These are phyloP conservation scores for Anneissia japonica DNA, from an alignment of 35 echinoderm and acorn worm genomes.

Conservation along the genomic window DNA sequence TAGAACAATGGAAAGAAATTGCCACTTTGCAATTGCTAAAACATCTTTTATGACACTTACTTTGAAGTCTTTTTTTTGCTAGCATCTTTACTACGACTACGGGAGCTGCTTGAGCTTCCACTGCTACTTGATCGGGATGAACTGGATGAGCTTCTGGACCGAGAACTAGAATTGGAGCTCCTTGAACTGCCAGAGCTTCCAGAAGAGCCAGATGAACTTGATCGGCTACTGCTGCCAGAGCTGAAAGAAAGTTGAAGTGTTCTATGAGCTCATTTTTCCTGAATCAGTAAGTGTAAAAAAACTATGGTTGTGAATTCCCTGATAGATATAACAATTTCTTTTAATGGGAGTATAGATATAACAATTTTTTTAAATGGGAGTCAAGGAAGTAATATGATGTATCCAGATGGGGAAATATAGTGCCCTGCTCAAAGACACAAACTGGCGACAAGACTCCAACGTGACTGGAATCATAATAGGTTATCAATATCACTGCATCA, in stretches of 20 bases:
- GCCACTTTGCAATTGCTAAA: slow-evolving; percentile 21
- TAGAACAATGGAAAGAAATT: neutral
- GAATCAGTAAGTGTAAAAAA: no score
- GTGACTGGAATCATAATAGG: no score
- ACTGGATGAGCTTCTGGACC: slow-evolving; percentile 46
- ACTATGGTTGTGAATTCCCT: no score
- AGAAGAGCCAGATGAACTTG: slow-evolving; percentile 41
- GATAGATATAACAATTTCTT: no score
- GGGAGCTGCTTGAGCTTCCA: slow-evolving; percentile 41
- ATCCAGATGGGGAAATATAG: no score
- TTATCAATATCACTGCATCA: no score
- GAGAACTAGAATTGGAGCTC: slow-evolving; percentile 47
- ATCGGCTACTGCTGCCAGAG: neutral
- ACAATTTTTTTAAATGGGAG: no score
- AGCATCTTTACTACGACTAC: slow-evolving; percentile 34
- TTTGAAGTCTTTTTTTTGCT: slow-evolving; percentile 28
- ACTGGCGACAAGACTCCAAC: no score
- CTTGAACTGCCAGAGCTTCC: slow-evolving; percentile 74
- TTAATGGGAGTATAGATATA: no score
- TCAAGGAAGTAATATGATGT: no score
- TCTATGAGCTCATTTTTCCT: no score
- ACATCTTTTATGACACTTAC: slow-evolving; percentile 24
- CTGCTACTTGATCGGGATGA: slow-evolving; percentile 46
- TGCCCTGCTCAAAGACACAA: no score
- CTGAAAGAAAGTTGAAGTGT: neutral